phyloP scores from a whole-genome alignment of 2,113 vertebrate species.

The Chrysochloris asiatica region DNA sequence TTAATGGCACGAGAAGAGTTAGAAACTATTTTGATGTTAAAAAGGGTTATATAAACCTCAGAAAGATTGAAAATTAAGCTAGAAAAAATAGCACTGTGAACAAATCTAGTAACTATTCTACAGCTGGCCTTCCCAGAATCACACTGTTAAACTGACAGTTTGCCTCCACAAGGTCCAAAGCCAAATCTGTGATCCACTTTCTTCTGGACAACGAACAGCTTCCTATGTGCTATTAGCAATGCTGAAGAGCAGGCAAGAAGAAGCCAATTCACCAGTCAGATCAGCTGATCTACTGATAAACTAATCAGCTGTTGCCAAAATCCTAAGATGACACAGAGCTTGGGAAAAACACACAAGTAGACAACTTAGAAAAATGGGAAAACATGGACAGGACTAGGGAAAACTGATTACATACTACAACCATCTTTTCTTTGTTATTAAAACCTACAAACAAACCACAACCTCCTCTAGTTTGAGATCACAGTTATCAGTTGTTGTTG shows the following conservation, averaged over 20 bases:
- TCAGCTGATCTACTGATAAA: too few species aligned
- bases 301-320: neutral
- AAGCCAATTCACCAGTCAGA: neutral
- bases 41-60: neutral
- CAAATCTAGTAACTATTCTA: neutral
- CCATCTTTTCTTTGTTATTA: neutral
- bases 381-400: neutral
- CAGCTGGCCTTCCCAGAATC: constrained; percentile 33
- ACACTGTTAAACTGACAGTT: neutral
- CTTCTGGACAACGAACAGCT: neutral
- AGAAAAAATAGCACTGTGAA: neutral
- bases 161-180: neutral
- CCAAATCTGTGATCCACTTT: accelerated
- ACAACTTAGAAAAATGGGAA: neutral
- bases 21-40: constrained; percentile 42
- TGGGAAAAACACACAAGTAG: constrained; percentile 41
- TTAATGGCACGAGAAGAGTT: neutral
- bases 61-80: constrained; percentile 14
- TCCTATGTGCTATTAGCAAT: neutral
- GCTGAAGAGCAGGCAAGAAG: neutral
- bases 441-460: constrained; percentile 10
- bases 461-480: neutral
- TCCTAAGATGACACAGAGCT: neutral
- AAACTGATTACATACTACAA: neutral
- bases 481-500: too few species aligned